Evolutionary conservation across 2,797 vertebrate species (phyloP).

Genomic region (Hoplostethus mediterraneus): DNA sequence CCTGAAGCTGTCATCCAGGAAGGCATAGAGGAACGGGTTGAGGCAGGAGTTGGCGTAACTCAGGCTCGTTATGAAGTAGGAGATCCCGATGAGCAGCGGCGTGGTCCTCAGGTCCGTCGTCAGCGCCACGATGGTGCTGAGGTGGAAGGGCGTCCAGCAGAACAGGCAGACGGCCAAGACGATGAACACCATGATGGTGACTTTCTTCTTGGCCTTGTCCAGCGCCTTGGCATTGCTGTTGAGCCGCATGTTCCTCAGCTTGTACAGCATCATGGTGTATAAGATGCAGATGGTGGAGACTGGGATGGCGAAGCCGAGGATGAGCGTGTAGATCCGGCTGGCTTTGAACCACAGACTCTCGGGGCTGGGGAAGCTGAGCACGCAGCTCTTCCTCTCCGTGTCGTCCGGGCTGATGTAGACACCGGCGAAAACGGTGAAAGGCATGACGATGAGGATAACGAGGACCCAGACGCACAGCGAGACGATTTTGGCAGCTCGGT

Average conservation of each 20-base stretch:
- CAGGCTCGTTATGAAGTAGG: constrained; percentile 90
- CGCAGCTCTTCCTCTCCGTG: constrained; percentile 86
- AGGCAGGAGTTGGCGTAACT: constrained; percentile 92
- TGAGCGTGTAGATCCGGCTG: constrained; percentile 88
- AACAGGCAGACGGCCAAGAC: constrained; percentile 89
- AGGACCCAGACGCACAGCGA: constrained; percentile 89
- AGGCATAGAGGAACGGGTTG: constrained; percentile 90
- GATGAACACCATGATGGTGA: constrained; percentile 90
- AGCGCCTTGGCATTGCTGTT: constrained; percentile 88
- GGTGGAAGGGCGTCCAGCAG: constrained; percentile 91
- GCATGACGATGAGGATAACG: constrained; percentile 87
- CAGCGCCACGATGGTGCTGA: constrained; percentile 90
- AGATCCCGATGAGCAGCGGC: constrained; percentile 87
- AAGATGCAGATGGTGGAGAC: constrained; percentile 89
- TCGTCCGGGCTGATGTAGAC: constrained; percentile 78
- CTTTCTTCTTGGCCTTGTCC: constrained; percentile 91
- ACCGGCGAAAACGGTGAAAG: constrained; percentile 87
- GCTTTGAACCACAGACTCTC: constrained; percentile 90
- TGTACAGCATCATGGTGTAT: constrained; percentile 88
- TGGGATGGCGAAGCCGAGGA: constrained; percentile 89
- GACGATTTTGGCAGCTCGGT: constrained; percentile 85
- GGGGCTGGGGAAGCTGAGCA: constrained; percentile 88
- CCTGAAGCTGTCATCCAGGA: constrained; percentile 90
- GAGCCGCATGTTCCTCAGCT: constrained; percentile 86
- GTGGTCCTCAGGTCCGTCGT: constrained; percentile 89